Evolutionary conservation across 2,888 invertebrate species (phyloP).

Genomic region (Lamellibrachia columna): DNA sequence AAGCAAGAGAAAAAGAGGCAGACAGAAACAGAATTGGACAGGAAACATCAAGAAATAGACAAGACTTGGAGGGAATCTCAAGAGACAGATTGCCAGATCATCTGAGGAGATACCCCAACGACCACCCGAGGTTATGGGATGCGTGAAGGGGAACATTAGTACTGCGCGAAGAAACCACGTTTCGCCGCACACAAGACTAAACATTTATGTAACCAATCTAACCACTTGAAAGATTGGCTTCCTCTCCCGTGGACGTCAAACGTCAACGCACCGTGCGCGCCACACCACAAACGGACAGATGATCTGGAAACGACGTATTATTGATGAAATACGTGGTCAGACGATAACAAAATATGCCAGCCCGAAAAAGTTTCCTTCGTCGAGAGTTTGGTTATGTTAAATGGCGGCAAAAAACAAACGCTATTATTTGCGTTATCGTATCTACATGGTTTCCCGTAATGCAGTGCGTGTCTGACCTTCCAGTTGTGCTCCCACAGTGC

Average conservation of each 20-base stretch:
- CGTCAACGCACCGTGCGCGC: background rate
- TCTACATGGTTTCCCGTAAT: background rate
- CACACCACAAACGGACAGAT: background rate
- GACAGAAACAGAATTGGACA: too few species aligned
- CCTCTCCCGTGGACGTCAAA: too few species aligned
- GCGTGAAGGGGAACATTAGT: too few species aligned
- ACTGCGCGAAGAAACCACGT: too few species aligned
- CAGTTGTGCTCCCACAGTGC: background rate
- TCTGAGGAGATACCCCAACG: too few species aligned
- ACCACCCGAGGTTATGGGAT: too few species aligned
- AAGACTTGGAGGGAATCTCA: too few species aligned
- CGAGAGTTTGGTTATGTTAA: background rate
- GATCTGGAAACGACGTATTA: background rate
- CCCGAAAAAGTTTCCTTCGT: background rate
- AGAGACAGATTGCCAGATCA: too few species aligned
- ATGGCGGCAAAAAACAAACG: background rate
- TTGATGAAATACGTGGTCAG: background rate
- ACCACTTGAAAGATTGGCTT: too few species aligned
- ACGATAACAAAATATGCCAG: background rate
- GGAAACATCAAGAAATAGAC: too few species aligned
- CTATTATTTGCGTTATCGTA: background rate
- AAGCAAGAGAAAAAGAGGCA: too few species aligned
- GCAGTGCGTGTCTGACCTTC: background rate
- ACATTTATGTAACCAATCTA: background rate
- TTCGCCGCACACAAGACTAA: background rate